A percentile compares a stretch with the other conserved stretches of the same genome.
Evolutionary conservation across 2,888 invertebrate genomes (phyloP).

Genomic region (Lathronympha strigana): DNA sequence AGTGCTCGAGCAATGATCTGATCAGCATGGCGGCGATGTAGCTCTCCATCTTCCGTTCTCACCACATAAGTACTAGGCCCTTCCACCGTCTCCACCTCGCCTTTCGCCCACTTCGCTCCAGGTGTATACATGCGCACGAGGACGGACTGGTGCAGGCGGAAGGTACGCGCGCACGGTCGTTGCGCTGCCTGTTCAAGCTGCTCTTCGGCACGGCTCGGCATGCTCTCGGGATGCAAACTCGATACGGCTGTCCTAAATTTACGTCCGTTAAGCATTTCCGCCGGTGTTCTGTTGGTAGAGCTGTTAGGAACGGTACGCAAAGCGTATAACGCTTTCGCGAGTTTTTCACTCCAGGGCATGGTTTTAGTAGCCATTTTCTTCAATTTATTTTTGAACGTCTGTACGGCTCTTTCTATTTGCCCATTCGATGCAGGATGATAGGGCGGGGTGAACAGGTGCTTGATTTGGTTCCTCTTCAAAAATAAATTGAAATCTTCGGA

Average conservation of each 20-base stretch:
- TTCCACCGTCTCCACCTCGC: slow-evolving; percentile 1
- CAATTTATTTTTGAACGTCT: slow-evolving; percentile 33
- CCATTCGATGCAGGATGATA: slow-evolving; percentile 20
- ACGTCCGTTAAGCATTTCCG: slow-evolving; percentile 40
- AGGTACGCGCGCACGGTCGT: slow-evolving; percentile 1
- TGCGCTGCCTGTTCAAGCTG: background rate
- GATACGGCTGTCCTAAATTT: slow-evolving; percentile 23
- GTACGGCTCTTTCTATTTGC: slow-evolving; percentile 5
- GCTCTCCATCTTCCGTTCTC: slow-evolving; percentile 24
- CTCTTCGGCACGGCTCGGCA: background rate
- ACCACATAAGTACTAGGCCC: slow-evolving; percentile 18
- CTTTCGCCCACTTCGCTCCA: slow-evolving; percentile 4
- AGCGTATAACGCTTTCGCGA: slow-evolving; percentile 31
- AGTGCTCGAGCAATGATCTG: slow-evolving; percentile 7
- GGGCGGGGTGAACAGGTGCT: slow-evolving; percentile 1
- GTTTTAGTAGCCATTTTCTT: slow-evolving; percentile 43
- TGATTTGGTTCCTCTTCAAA: slow-evolving; percentile 12
- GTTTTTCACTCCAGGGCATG: slow-evolving; percentile 46
- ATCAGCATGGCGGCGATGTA: slow-evolving; percentile 20
- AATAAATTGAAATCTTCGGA: slow-evolving; percentile 21
- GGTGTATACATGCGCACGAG: slow-evolving; percentile 6
- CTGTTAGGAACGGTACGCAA: slow-evolving; percentile 20
- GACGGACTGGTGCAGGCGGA: background rate
- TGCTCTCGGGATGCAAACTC: background rate
- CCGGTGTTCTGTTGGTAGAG: slow-evolving; percentile 37